Evolutionary conservation across 2,113 vertebrate genomes (phyloP), one percentile per base, ranked within the genome.

Genomic region (Tylochromis polylepis): DNA sequence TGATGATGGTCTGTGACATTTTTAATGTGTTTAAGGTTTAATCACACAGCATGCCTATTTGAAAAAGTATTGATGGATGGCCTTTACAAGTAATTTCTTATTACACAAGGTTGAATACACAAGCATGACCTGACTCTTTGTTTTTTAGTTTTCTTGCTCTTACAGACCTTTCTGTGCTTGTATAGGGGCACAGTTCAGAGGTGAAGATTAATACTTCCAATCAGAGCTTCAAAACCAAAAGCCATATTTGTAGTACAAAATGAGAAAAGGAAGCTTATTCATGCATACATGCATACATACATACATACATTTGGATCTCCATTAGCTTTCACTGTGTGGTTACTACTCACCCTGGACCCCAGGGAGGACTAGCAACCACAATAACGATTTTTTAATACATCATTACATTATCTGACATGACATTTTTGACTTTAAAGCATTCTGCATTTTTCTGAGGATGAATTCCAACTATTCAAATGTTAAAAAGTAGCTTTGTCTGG

Each of bases 171-270:
- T 75, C 77, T 80, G 46, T 82, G 72, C 85, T 90, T 46, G 22
- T 51, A 60, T 77, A 38, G 80, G 34, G 60, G 67, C 14, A 56
- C 60, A 81, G 38, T 85, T 91, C 27, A 46, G 8, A 83, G 59
- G 87, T 46, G 51, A 82, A 70, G 5, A 89, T 83, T 46, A 84
- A 81, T 90, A 87, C 11, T 67, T 93, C 62, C 84, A 84, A 27
- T 34, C 15, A 67, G 78, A 29, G 59, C 84, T 89, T 85, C 85
- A 84, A 29, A 67, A 72, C 80, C 83, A n/a, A n/a, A n/a, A n/a
- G 84, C 65, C 87, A 85, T 3, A 8, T 82, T 70, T 60, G 15
- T 24, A 3, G n/a, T 34, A 34, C 5, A 18, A 75, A 84, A 89
- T 72, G 59, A 85, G 56, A 22, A 34, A 72, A 82, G 38, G 55